Conservation (phyloP, 2,797 vertebrate genomes). For the Carduelis carduelis region DNA sequence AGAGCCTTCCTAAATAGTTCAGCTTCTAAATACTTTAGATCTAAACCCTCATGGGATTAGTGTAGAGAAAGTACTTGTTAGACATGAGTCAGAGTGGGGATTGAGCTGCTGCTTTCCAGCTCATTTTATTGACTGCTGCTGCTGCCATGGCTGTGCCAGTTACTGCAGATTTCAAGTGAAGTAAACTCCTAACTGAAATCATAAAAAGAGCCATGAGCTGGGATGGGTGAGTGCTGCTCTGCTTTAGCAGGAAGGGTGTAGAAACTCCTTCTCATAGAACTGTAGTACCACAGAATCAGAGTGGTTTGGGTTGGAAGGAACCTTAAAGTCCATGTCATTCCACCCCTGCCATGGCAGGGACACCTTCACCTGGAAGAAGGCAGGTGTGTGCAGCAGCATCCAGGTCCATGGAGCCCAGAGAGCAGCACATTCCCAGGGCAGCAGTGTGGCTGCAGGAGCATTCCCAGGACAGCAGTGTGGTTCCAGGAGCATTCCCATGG, state of each 20-base stretch:
- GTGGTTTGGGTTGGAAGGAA: neutral
- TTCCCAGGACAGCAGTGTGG: neutral
- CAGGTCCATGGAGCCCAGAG: neutral
- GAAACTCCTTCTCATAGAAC: neutral
- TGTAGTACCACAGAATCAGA: neutral
- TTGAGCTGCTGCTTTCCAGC: neutral
- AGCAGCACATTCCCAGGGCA: neutral
- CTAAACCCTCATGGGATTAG: neutral
- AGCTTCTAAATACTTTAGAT: neutral
- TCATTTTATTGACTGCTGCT: neutral
- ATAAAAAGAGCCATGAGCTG: neutral
- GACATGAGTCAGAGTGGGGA: neutral
- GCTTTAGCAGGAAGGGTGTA: neutral
- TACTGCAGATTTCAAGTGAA: neutral
- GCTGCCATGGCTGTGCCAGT: neutral
- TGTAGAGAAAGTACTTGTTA: neutral
- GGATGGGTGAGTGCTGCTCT: neutral
- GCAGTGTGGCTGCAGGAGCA: accelerated
- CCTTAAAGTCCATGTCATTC: neutral
- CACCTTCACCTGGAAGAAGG: neutral
- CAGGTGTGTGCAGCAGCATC: neutral
- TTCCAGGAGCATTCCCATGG: neutral
- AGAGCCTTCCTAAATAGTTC: constrained; percentile 12
- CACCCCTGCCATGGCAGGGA: neutral
- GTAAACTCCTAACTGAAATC: neutral